phyloP scores from a whole-genome alignment of 2,113 vertebrate species.

The Macroglossus sobrinus region DNA sequence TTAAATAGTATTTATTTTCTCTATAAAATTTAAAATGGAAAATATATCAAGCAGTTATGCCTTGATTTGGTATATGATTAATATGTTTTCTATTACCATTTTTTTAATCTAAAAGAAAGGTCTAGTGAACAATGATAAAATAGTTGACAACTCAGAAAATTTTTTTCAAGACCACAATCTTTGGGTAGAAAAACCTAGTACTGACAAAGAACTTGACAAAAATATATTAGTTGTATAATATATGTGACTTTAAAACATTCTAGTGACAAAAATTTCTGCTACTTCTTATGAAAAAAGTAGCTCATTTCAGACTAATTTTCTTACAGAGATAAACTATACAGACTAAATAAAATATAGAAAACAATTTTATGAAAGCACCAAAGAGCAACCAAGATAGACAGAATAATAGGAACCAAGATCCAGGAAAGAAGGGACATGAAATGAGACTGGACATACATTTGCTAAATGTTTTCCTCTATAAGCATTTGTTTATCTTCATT shows the following conservation, averaged over 20 bases:
- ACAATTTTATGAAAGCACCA: background rate
- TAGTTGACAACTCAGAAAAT: background rate
- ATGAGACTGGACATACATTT: background rate
- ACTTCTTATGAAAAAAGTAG: background rate
- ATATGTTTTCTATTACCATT: background rate
- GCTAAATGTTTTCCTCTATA: background rate
- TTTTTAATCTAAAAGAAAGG: background rate
- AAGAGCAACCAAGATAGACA: background rate
- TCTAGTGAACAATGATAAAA: background rate
- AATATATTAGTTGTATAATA: background rate
- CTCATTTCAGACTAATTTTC: background rate
- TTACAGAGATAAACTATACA: background rate
- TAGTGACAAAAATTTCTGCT: background rate
- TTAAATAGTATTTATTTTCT: background rate
- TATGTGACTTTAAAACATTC: background rate
- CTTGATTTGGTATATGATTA: slow-evolving; percentile 8
- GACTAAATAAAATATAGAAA: background rate
- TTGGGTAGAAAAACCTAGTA: background rate
- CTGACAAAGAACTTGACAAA: background rate
- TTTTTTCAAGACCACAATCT: background rate
- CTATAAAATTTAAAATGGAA: background rate
- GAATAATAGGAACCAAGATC: background rate
- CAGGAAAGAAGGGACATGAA: background rate
- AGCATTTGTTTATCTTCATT: background rate
- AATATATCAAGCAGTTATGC: background rate